These are phyloP conservation scores for Anser cygnoides DNA, from an alignment of 2,113 vertebrate species.

Conservation along the genomic window DNA sequence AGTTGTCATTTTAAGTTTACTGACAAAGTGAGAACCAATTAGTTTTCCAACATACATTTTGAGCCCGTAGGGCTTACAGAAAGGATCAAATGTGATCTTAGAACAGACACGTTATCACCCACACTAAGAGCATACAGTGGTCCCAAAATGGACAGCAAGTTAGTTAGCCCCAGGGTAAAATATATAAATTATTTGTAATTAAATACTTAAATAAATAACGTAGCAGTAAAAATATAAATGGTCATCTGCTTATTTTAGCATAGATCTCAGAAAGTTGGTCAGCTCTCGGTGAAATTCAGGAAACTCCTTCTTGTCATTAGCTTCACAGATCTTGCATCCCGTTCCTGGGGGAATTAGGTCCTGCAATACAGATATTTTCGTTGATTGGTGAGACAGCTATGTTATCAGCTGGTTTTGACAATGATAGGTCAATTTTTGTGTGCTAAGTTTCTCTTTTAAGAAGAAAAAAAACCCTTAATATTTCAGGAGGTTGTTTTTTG, in stretches of 20 bases:
- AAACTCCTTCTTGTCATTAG: background rate
- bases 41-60: background rate
- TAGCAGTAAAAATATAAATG: conserved; percentile 50
- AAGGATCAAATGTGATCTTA: conserved; percentile 74
- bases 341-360: fast-evolving
- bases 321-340: conserved; percentile 21
- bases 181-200: conserved; percentile 73
- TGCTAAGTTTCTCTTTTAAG: background rate
- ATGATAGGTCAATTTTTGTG: background rate
- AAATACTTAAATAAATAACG: conserved; percentile 80
- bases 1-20: conserved; percentile 48
- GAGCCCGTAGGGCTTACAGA: conserved; percentile 81
- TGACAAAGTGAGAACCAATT: conserved; percentile 6
- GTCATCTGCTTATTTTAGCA: conserved; percentile 64
- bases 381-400: background rate
- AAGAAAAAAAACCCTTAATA: background rate
- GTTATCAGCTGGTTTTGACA: background rate
- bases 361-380: conserved; percentile 45
- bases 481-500: background rate
- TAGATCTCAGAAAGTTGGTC: background rate
- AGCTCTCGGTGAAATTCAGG: conserved; percentile 8
- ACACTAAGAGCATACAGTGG: background rate
- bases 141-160: conserved; percentile 22
- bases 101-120: conserved; percentile 1
- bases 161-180: conserved; percentile 48